Base-by-base conservation (phyloP, 2,113 vertebrate genomes). In the Barbus barbus region DNA sequence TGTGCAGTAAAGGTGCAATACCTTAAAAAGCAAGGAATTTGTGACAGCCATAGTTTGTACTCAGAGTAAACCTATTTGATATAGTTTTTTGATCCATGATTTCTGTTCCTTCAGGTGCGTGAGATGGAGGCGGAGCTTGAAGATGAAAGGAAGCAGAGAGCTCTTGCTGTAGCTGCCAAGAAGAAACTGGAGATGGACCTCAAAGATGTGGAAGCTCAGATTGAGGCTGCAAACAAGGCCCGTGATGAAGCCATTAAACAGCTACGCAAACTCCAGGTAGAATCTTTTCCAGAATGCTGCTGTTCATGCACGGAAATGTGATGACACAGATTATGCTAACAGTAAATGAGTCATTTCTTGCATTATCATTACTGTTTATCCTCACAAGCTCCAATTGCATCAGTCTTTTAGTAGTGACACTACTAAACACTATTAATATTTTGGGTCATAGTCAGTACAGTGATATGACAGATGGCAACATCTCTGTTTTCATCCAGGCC, bases 141-240 rank as follows among this genome's bases (percentile, higher is more conserved):
- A 89, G 98, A 99, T 0, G 98, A 99, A 90, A 95, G 97, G 82
- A 99, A 99, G 88, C 98, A 99, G 93, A 94, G 96, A 44, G 96
- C 96, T 4, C 93, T 99, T 69, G 96, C 98, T 2, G 94, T 97
- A 11, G 97, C 96, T 0, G 91, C 96, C 26, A 99, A 96, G 93
- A 99, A 99, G 94, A 99, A 99, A 81, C 93, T 99, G 95, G 98
- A 99, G 91, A 96, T 98, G 94, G 97, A 99, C 88, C 92, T 99
- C 82, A 98, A 97, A 24, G 97, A 99, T 88, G 91, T 99, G 63
- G 98, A 99, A 89, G 96, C 96, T 24, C 97, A 99, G 89, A 97
- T 97, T 0, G 97, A 99, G 88, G 95, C 96, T 0, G 95, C 97
- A 1, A 98, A 97, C 93, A 99, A 99, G 90, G 96, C 95, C 72